A percentile compares a stretch with the other conserved stretches of the same genome.
These are phyloP conservation scores for Enoplosus armatus DNA, from an alignment of 2,797 vertebrate species.

Conservation along the genomic window DNA sequence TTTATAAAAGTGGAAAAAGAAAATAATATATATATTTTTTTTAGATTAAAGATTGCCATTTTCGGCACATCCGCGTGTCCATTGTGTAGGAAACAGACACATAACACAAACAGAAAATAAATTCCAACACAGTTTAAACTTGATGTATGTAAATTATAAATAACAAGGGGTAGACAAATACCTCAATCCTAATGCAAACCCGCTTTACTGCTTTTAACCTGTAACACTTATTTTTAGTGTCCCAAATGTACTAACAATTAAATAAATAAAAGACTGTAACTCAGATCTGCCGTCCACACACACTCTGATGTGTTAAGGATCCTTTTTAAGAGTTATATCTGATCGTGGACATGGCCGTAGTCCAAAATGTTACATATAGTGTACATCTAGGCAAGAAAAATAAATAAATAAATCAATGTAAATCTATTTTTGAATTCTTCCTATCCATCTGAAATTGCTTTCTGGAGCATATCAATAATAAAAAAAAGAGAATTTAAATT, in stretches of 20 bases:
- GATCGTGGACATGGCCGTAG: background rate
- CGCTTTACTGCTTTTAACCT: slow-evolving; percentile 12
- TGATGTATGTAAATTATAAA: slow-evolving; percentile 5
- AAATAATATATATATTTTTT: background rate
- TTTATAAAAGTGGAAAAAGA: slow-evolving; percentile 21
- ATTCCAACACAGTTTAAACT: slow-evolving; percentile 9
- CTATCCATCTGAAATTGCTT: background rate
- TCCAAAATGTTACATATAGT: slow-evolving; percentile 27
- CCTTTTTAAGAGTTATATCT: background rate
- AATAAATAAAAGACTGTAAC: slow-evolving; percentile 42
- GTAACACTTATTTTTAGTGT: slow-evolving; percentile 32
- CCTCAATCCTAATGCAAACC: background rate
- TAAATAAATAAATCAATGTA: background rate
- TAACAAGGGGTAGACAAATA: background rate
- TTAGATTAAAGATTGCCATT: background rate
- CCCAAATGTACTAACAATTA: slow-evolving; percentile 36
- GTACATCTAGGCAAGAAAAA: background rate
- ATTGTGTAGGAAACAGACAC: background rate
- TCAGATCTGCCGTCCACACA: slow-evolving; percentile 5
- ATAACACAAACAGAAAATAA: slow-evolving; percentile 24
- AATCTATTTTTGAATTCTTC: slow-evolving; percentile 2
- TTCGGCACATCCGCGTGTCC: background rate
- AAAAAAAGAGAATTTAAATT: background rate
- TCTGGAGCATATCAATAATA: background rate
- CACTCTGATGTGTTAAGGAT: background rate